Percentiles rank a stretch among this genome's conserved stretches.
Evolutionary conservation across 37 sponge, comb jelly and placozoan species (phyloP).

Genomic region (Bolinopsis microptera): DNA sequence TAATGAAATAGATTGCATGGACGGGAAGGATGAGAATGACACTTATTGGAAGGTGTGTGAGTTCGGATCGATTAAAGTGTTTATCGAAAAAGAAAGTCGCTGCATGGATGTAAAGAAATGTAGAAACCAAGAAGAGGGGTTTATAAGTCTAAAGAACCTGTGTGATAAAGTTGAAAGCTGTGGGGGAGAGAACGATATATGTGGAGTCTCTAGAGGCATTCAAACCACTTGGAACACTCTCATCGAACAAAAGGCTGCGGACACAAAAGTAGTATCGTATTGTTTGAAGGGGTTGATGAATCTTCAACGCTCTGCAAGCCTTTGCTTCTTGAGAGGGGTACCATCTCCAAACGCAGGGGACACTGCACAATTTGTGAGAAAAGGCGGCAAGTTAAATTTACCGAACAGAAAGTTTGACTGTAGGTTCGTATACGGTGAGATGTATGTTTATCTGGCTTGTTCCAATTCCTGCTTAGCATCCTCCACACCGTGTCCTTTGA

Average conservation of each 20-base stretch:
- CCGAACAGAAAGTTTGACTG: neutral
- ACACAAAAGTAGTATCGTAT: too few species aligned
- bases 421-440: neutral
- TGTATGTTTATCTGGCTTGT: neutral
- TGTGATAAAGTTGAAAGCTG: slow-evolving; percentile 1
- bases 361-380: too few species aligned
- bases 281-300: too few species aligned
- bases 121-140: neutral
- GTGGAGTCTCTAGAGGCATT: neutral
- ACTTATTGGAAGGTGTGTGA: neutral
- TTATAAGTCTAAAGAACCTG: neutral
- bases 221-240: neutral
- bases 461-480: neutral
- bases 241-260: too few species aligned
- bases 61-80: neutral
- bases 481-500: neutral
- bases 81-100: neutral
- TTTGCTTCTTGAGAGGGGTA: too few species aligned
- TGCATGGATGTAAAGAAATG: neutral
- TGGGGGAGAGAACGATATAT: neutral
- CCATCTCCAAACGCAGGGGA: too few species aligned
- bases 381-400: too few species aligned
- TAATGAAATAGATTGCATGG: neutral
- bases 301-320: too few species aligned
- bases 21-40: neutral